Base-by-base conservation (phyloP, 2,113 vertebrate genomes). In the Tachuris rubrigastra region DNA sequence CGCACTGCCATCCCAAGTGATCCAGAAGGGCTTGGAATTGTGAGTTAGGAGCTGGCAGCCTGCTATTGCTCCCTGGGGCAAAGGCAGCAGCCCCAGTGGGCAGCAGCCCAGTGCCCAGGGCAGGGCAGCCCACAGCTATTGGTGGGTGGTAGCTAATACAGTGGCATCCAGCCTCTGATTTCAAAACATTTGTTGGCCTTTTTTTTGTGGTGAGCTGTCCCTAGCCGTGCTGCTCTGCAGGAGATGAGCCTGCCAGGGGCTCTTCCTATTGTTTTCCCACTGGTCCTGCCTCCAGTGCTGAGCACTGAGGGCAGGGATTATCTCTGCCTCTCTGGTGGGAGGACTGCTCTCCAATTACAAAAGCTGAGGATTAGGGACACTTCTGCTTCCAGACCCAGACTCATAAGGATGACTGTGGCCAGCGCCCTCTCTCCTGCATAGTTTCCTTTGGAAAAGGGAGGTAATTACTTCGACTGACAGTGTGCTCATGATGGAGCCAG, bases 391-490 rank as follows among this genome's bases (percentile, higher is more conserved):
- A 86, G 53, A 31, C 50, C 58, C 16, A 33, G 82, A 73, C 42
- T 87, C 10, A 0, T 35, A 56, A 37, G 41, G 41, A 58, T 30
- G 46, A 42, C 42, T 42, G 75, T 4, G 6, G 79, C 42, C 58
- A 90, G 15, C 6, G 3, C 49, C 42, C 27, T 52, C 50, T 68
- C 42, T 92, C 37, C 59, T 50, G 35, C 42, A 47, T 50, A 72
- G 18, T 72, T 77, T 81, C 42, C 63, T 93, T 66, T 69, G 44
- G 59, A 63, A 73, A 85, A 59, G 8, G 10, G 46, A 75, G 68
- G 28, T 56, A 44, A 49, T 41, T 0, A 2, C 46, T 68, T 11
- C 10, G 3, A 41, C 75, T 0, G 0, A 20, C 1, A 3, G 25
- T 5, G 1, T 14, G 14, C 66, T 47, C 27, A 20, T 63, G 55